Evolutionary conservation across 2,113 vertebrate species (phyloP), one percentile per base, ranked within the genome.

Genomic region (Ailuropoda melanoleuca): DNA sequence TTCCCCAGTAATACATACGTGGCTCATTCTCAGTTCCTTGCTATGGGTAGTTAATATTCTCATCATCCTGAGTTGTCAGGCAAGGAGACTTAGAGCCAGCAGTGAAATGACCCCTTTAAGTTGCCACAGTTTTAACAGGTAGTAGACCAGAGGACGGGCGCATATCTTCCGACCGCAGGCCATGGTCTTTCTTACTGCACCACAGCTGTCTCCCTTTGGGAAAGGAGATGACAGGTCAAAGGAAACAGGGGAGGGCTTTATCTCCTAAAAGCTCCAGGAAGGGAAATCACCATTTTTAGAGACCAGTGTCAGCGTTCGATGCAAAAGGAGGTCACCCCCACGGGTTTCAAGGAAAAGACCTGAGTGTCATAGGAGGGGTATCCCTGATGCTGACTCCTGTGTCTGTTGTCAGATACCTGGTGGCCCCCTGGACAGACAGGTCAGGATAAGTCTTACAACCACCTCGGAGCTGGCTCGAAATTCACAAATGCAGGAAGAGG

Each of bases 221-320:
- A 78, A 82, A 55, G 78, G 8, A 77, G 48, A 19, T 53, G 70
- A 37, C 13, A 64, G 39, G 6, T 23, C 62, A 15, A 37, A 90
- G 39, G 82, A 90, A 68, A 58, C 0, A 1, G 15, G 19, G 8
- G 39, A n/a, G 34, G 24, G 10, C 60, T 83, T 39, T 48, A 4
- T 88, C 29, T 68, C 43, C 78, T 55, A 26, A 81, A 80, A 80
- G 8, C 15, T 87, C 31, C 31, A 58, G 66, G 55, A 56, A 80
- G 26, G 64, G 29, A 66, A 75, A 74, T 23, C 50, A 68, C 11
- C 43, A 15, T 24, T 92, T 87, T 97, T 72, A 66, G 43, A 77
- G 46, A 53, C 11, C 2, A 92, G 12, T 8, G 23, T 58, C 24
- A 62, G 70, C 18, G 11, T 86, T 21, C 66, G 46, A 78, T n/a